phyloP scores from a whole-genome alignment of 2,888 invertebrate species.

The Orthosia cruda region DNA sequence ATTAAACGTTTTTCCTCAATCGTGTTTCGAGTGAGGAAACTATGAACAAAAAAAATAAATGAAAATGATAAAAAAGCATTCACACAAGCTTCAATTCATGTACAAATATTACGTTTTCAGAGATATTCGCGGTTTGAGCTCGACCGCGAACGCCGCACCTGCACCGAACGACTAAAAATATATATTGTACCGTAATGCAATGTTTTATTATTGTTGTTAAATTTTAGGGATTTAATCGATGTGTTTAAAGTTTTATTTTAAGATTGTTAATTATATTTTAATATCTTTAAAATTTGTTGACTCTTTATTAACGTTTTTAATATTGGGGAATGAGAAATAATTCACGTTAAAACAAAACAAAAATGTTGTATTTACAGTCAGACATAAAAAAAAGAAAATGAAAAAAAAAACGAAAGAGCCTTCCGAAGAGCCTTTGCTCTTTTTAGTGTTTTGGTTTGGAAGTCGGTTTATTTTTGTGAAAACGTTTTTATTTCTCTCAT shows the following conservation, averaged over 20 bases:
- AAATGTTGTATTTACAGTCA: too few relatives aligned
- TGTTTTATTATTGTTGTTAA: neutral
- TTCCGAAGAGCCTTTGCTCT: too few relatives aligned
- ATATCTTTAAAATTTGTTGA: neutral
- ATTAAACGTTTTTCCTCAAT: conserved; percentile 30
- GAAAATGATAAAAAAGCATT: neutral
- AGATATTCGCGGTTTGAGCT: conserved; percentile 8
- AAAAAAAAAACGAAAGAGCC: too few relatives aligned
- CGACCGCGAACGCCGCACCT: neutral
- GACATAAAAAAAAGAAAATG: too few relatives aligned
- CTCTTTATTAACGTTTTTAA: neutral
- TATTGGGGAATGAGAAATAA: neutral
- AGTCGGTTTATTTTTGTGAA: too few relatives aligned
- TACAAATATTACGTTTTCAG: neutral
- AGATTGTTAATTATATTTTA: neutral
- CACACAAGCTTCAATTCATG: too few relatives aligned
- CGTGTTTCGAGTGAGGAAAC: conserved; percentile 3
- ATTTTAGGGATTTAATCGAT: too few relatives aligned
- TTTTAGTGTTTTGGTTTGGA: too few relatives aligned
- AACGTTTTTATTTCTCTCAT: too few relatives aligned
- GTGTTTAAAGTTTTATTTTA: too few relatives aligned
- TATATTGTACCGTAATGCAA: neutral
- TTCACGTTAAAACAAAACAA: neutral
- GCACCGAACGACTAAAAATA: neutral
- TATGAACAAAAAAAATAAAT: neutral